These are phyloP conservation scores for Oophaga pumilio DNA, from an alignment of 2,113 vertebrate species.

Conservation along the genomic window DNA sequence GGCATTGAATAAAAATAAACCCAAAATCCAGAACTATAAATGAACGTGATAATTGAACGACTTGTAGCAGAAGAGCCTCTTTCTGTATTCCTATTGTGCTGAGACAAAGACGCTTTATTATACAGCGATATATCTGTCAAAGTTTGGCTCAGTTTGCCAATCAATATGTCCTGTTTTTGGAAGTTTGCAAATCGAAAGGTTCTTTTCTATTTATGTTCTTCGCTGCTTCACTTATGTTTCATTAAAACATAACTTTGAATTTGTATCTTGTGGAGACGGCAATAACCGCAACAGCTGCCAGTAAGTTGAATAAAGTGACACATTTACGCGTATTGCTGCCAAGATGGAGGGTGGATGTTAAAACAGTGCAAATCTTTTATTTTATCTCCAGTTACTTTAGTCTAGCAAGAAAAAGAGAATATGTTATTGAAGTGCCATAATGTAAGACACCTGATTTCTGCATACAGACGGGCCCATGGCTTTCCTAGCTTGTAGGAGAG, in stretches of 20 bases:
- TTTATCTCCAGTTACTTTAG: conserved; percentile 12
- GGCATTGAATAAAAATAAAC: conserved; percentile 1
- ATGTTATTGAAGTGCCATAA: conserved; percentile 8
- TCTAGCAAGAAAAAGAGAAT: conserved; percentile 31
- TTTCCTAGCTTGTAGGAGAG: neutral
- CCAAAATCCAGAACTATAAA: conserved; percentile 4
- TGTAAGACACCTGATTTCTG: neutral
- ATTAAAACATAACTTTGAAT: conserved; percentile 45
- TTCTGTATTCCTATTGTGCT: conserved; percentile 21
- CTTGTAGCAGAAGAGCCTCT: conserved; percentile 2
- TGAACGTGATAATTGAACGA: conserved; percentile 16
- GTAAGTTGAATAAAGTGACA: conserved; percentile 42
- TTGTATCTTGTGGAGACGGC: conserved; percentile 37
- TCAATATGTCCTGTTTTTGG: conserved; percentile 34
- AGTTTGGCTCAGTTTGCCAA: conserved; percentile 19
- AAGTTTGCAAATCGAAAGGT: conserved; percentile 39
- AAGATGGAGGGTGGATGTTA: conserved; percentile 25
- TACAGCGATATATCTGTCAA: conserved; percentile 12
- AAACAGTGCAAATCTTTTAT: conserved; percentile 23
- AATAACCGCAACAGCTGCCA: conserved; percentile 42
- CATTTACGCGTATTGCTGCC: conserved; percentile 34
- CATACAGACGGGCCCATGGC: neutral
- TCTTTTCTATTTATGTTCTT: conserved; percentile 40
- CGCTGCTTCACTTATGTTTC: conserved; percentile 29
- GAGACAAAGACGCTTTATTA: conserved; percentile 34